A percentile compares a stretch with the other conserved stretches of the same genome.
Evolutionary conservation across 2,888 invertebrate species (phyloP).

Genomic region (Athrips mouffetella): DNA sequence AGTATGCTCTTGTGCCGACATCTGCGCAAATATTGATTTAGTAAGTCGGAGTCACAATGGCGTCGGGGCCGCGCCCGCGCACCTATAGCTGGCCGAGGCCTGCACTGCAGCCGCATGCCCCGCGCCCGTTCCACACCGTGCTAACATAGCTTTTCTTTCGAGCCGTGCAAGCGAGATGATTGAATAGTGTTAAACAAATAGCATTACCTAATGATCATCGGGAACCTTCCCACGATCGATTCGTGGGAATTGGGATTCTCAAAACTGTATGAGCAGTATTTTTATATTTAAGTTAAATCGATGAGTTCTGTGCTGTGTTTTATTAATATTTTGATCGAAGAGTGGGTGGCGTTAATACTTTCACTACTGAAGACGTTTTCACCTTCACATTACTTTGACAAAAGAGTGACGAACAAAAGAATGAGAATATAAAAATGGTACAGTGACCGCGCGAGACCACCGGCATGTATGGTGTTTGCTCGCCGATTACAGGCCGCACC

Average conservation of each 20-base stretch:
- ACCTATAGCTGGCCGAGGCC: slow-evolving; percentile 36
- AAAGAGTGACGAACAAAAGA: slow-evolving; percentile 35
- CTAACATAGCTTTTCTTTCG: slow-evolving; percentile 43
- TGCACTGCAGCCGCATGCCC: slow-evolving; percentile 23
- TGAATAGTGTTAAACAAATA: slow-evolving; percentile 43
- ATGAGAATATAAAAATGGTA: slow-evolving; percentile 41
- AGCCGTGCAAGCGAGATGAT: slow-evolving; percentile 35
- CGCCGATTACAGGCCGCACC: slow-evolving; percentile 28
- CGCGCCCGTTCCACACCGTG: too few species aligned
- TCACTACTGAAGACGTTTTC: slow-evolving; percentile 25
- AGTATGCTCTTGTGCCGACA: slow-evolving; percentile 75
- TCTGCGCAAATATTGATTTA: slow-evolving; percentile 79
- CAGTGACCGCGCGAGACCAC: slow-evolving; percentile 41
- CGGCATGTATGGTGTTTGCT: slow-evolving; percentile 32
- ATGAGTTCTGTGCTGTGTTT: background rate
- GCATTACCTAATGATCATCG: slow-evolving; percentile 23
- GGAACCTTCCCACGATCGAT: slow-evolving; percentile 37
- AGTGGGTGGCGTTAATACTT: too few species aligned
- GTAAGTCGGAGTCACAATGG: slow-evolving; percentile 70
- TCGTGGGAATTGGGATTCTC: slow-evolving; percentile 1
- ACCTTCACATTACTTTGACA: slow-evolving; percentile 28
- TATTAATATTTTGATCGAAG: slow-evolving; percentile 22
- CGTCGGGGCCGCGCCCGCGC: slow-evolving; percentile 46
- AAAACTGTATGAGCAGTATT: background rate
- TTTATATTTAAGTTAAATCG: background rate